Evolutionary conservation across 2,113 vertebrate species (phyloP).

Genomic region (Paradisaea rubra): DNA sequence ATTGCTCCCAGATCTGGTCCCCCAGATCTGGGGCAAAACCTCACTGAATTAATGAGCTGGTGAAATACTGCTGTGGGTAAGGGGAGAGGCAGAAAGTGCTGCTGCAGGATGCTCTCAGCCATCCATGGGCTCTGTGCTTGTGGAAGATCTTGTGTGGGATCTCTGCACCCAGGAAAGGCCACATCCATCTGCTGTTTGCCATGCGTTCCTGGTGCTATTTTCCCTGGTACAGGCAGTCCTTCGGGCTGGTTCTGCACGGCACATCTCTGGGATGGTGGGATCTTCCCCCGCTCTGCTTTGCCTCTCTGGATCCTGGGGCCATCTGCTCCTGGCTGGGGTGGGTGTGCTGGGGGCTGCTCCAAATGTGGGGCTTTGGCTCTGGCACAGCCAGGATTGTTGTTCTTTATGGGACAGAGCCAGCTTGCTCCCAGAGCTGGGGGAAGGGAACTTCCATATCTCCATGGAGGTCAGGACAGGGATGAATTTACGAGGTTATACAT

Average conservation of each 20-base stretch:
- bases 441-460: neutral
- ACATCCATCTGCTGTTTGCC: neutral
- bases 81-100: neutral
- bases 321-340: neutral
- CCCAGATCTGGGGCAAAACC: neutral
- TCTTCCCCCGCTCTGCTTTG: neutral
- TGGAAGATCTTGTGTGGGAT: neutral
- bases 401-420: neutral
- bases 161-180: neutral
- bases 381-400: neutral
- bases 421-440: neutral
- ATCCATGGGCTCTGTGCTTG: neutral
- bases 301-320: neutral
- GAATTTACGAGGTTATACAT: neutral
- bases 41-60: neutral
- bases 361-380: neutral
- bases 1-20: neutral
- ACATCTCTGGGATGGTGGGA: neutral
- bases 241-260: neutral
- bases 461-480: neutral
- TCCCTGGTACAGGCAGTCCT: neutral
- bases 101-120: neutral
- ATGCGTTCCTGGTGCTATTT: rapidly evolving
- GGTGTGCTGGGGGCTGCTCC: neutral
- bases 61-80: neutral